Base-by-base conservation (phyloP, 2,113 vertebrate genomes). In the Otis tarda region DNA sequence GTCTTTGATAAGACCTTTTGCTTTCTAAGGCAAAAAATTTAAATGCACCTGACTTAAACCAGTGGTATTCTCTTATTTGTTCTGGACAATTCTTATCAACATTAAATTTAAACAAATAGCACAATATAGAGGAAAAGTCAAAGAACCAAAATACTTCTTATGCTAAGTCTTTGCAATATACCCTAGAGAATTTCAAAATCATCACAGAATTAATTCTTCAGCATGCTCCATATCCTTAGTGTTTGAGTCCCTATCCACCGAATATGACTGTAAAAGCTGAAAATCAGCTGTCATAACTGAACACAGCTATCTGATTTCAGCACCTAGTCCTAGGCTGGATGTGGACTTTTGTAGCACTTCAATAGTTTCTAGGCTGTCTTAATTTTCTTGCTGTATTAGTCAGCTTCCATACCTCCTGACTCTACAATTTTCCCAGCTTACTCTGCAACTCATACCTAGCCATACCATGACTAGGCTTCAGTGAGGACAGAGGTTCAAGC, bases 401-500 rank as follows among this genome's bases (percentile, higher is more conserved):
- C 39, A 35, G 27, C 45, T 33, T 73, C 27, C 20, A 35, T 21
- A 8, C 14, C 43, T 75, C 18, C 55, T 65, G 63, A 1, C 30
- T 28, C 10, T n/a, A 3, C 3, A 10, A 2, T 31, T 70, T 81
- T 33, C 35, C 41, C 24, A 22, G 27, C 21, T 41, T 52, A 63
- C 9, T 76, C 19, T 71, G 22, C 43, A 86, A 16, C 24, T 41
- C 41, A 41, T 41, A 41, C 41, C 41, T 37, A 37, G 37, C 30
- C 0, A 0, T 14, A 10, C 14, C 14, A 4, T 25, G 22, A 12
- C 7, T 1, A 41, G 20, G 43, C 27, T 76, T 10, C 45, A 33
- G 60, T 0, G 0, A 12, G 16, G 6, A 22, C 11, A 4, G 21
- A 4, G 9, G 1, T n/a, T 33, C 0, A 1, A 63, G 23, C 56